Base-by-base conservation (phyloP, 2,888 invertebrate species). In the Cenopis cana region DNA sequence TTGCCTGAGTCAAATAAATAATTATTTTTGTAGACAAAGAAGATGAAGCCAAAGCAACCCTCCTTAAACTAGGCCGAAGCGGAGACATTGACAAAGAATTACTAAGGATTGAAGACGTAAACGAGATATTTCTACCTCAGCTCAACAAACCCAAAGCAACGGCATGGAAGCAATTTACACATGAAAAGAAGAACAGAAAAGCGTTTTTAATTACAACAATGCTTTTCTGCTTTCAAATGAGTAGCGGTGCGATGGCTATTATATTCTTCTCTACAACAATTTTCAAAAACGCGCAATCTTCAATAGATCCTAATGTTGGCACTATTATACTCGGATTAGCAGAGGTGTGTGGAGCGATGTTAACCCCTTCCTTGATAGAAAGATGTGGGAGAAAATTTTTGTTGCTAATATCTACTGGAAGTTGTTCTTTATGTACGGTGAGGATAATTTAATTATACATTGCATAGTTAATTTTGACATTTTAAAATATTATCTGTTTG, bases 241-340 rank as follows among this genome's bases (percentile, higher is more conserved):
- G 12, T 1, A 24, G 66, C 10, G 66, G 66, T 0, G 49, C 36
- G 3, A 5, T 66, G 14, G 20, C 67, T 50, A 18, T 67, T 20
- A 10, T 59, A 20, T 59, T 57, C 38, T 59, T 50, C n/a, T 57
- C 49, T 4, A 67, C 67, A 14, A 57, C 66, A 0, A 59, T 67
- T 20, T 67, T 67, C 49, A 67, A 59, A 20, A 59, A 36, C 36
- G 67, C 67, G 2, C 24, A 50, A n/a, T 67, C 67, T 0, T 67
- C 66, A 17, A 11, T 67, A 2, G 67, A 67, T 18, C 67, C 66
- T 20, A 49, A 33, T 36, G 36, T 67, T 8, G 56, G 57, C 11
- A 67, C 57, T 6, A 67, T 67, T n/a, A 36, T 67, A 18, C 50
- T 66, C 9, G 67, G 67, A 0, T 17, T 67, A 0, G 49, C 67